These are phyloP conservation scores for Tachyglossus aculeatus DNA, from an alignment of 2,797 vertebrate species.

Conservation along the genomic window DNA sequence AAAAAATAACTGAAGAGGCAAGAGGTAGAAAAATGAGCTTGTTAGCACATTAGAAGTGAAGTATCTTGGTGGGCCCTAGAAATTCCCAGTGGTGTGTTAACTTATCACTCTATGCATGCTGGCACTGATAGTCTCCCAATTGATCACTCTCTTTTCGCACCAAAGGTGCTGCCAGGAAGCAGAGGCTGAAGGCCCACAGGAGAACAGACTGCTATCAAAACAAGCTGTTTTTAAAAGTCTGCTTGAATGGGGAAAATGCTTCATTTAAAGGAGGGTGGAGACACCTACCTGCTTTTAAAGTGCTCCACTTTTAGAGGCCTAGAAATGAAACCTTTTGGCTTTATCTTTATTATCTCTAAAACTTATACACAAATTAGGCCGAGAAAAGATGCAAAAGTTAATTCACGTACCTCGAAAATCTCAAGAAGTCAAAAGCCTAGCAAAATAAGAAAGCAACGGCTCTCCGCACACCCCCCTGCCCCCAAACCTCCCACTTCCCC, in stretches of 20 bases:
- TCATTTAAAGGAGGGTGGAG: slow-evolving; percentile 79
- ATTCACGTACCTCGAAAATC: slow-evolving; percentile 32
- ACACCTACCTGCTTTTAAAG: slow-evolving; percentile 80
- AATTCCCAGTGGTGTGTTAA: slow-evolving; percentile 88
- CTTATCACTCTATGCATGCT: slow-evolving; percentile 88
- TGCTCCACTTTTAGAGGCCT: slow-evolving; percentile 75
- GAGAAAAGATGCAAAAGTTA: slow-evolving; percentile 68
- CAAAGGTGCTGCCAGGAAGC: slow-evolving; percentile 82
- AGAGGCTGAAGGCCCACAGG: slow-evolving; percentile 81
- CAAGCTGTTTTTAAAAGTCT: slow-evolving; percentile 83
- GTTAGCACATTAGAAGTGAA: slow-evolving; percentile 95
- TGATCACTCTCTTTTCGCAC: slow-evolving; percentile 85
- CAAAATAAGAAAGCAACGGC: slow-evolving; percentile 23
- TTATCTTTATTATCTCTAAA: slow-evolving; percentile 74
- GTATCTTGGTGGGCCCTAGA: slow-evolving; percentile 85
- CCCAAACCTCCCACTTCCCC: no score
- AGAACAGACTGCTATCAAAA: slow-evolving; percentile 83
- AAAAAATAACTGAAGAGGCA: slow-evolving; percentile 86
- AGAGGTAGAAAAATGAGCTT: slow-evolving; percentile 91
- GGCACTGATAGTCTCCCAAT: slow-evolving; percentile 87
- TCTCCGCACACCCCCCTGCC: no score
- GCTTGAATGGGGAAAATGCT: slow-evolving; percentile 80
- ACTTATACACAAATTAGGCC: slow-evolving; percentile 71
- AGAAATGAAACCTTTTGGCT: slow-evolving; percentile 77
- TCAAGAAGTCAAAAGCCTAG: slow-evolving; percentile 33